Evolutionary conservation across 2,888 invertebrate genomes (phyloP).

Genomic region (Idaea biselata): DNA sequence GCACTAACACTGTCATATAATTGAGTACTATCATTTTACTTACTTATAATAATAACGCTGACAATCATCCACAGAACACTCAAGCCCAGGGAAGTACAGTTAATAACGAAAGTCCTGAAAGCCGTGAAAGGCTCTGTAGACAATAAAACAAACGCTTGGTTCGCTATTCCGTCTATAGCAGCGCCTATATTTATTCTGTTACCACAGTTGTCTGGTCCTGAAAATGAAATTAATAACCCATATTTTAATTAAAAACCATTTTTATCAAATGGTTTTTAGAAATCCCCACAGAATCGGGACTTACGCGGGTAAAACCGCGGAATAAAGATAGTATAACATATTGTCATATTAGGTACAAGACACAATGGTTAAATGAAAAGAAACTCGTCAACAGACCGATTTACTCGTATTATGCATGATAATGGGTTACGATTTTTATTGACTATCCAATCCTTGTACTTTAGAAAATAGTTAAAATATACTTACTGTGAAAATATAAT

Average conservation of each 20-base stretch:
- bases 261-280: no score
- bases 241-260: no score
- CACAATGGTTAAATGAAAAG: no score
- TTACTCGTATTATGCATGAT: constrained; percentile 19
- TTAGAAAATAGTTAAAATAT: constrained; percentile 10
- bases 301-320: no score
- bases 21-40: constrained; percentile 29
- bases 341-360: no score
- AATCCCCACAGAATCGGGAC: no score
- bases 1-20: constrained; percentile 12
- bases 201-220: constrained; percentile 56
- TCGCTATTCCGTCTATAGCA: constrained; percentile 47
- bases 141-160: constrained; percentile 59
- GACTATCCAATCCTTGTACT: not conserved
- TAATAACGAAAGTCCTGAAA: constrained; percentile 57
- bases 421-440: constrained; percentile 2
- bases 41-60: constrained; percentile 56
- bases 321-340: no score
- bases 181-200: constrained; percentile 55
- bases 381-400: no score
- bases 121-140: constrained; percentile 46
- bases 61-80: constrained; percentile 51
- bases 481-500: constrained; percentile 67
- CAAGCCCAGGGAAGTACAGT: constrained; percentile 44
- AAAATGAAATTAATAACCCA: constrained; percentile 18